Evolutionary conservation across 2,888 invertebrate species (phyloP).

Genomic region (Pammene fasciana): DNA sequence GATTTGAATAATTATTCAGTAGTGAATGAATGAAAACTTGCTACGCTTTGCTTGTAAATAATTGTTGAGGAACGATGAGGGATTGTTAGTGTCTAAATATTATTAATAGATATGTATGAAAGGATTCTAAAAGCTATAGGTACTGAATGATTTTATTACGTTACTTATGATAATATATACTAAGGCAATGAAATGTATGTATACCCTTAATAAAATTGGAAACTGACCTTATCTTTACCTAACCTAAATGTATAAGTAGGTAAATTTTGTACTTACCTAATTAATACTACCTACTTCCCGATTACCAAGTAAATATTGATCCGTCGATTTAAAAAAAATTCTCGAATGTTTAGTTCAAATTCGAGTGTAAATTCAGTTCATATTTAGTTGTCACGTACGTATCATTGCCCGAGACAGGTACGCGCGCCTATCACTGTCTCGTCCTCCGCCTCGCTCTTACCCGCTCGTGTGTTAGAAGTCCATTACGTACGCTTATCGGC

Average conservation of each 20-base stretch:
- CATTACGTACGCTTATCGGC: constrained; percentile 57
- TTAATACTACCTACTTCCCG: neutral
- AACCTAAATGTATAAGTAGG: neutral
- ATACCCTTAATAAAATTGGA: too few relatives aligned
- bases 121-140: neutral
- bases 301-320: neutral
- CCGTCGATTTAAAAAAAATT: too few relatives aligned
- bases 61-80: constrained; percentile 4
- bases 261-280: neutral
- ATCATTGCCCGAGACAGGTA: neutral
- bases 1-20: constrained; percentile 61
- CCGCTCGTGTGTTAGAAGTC: constrained; percentile 54
- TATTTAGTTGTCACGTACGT: too few relatives aligned
- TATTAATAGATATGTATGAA: constrained; percentile 3
- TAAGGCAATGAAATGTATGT: too few relatives aligned
- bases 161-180: neutral
- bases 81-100: constrained; percentile 25
- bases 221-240: too few relatives aligned
- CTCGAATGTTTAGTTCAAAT: too few relatives aligned
- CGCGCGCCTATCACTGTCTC: constrained; percentile 39
- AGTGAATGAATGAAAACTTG: constrained; percentile 41
- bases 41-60: constrained; percentile 38
- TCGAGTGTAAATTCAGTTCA: too few relatives aligned
- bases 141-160: neutral
- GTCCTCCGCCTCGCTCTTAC: constrained; percentile 44